These are phyloP conservation scores for Scaptomyza tumidula DNA, from an alignment of 2,888 invertebrate genomes.

Conservation along the genomic window DNA sequence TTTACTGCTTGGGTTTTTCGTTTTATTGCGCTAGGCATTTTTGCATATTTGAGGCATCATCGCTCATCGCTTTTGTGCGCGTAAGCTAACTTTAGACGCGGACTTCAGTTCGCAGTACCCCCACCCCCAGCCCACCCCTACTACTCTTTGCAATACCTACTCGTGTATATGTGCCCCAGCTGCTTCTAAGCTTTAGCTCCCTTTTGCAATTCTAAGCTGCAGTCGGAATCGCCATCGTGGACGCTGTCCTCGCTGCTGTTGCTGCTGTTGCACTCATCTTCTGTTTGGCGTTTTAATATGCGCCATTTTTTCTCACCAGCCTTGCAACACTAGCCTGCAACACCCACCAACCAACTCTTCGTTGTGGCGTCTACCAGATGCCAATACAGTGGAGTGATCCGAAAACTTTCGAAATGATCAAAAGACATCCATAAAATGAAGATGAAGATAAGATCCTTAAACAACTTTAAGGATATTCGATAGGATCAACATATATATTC, in stretches of 20 bases:
- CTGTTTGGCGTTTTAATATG: slow-evolving; percentile 79
- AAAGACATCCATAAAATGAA: neutral
- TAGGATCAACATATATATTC: too few species aligned
- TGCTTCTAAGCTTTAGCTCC: slow-evolving; percentile 10
- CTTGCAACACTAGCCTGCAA: slow-evolving; percentile 6
- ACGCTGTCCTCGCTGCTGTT: slow-evolving; percentile 2
- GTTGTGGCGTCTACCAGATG: slow-evolving; percentile 18
- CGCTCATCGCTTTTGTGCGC: slow-evolving; percentile 80
- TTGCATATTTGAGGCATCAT: slow-evolving; percentile 80
- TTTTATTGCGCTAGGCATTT: slow-evolving; percentile 81
- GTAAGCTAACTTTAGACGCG: slow-evolving; percentile 61
- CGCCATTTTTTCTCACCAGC: slow-evolving; percentile 62
- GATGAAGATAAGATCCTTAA: too few species aligned
- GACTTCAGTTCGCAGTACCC: neutral
- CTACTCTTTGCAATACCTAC: neutral
- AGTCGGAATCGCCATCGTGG: slow-evolving; percentile 30
- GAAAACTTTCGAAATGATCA: too few species aligned
- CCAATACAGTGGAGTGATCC: slow-evolving; percentile 21
- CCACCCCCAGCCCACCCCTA: neutral
- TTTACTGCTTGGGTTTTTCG: slow-evolving; percentile 31
- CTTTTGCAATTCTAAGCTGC: slow-evolving; percentile 69
- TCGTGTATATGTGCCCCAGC: slow-evolving; percentile 2
- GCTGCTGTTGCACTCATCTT: slow-evolving; percentile 43
- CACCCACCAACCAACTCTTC: neutral
- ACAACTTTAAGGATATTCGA: too few species aligned